Evolutionary conservation across 2,888 invertebrate genomes (phyloP), one percentile per base, ranked within the genome.

Genomic region (Cosmia pyralina): DNA sequence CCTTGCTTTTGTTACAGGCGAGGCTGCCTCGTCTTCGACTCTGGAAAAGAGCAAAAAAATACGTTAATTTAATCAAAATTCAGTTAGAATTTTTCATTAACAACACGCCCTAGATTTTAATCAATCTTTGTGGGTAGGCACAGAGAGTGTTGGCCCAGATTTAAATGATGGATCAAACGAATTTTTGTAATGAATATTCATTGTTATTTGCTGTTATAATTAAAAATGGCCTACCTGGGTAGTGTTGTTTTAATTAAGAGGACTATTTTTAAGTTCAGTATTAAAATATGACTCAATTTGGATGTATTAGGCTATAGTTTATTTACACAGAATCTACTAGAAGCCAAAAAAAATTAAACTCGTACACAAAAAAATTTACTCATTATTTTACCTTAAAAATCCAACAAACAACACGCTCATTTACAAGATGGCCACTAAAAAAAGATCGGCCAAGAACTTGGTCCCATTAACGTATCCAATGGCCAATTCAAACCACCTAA

Each of bases 1-100:
- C 96, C 94, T 95, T 88, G 92, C 90, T 89, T 95, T 94, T 72
- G 90, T 92, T 70, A 94, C 92, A 66, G 95, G 96, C 69, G 95
- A 95, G 69, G 93, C 89, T 67, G 93, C 93, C 72, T 93, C 95
- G 85, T 95, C 95, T 83, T 96, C 95, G 76, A 94, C 94, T 91
- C 96, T 96, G 95, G 53, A 85, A 90, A 85, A 89, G 90, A 89
- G 65, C 78, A 85, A 84, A 86, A 83, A 77, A 74, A 64, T n/a
- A 57, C n/a, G 67, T 82, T 71, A 81, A 70, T 75, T 79, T 62
- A 53, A 82, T 72, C 19, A 79, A 72, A 81, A 82, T 70, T 72
- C 38, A 63, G 66, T 78, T 68, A 79, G 69, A 59, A 48, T 75
- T 68, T 82, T 76, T 82, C 72, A 65, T 76, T 69, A 72, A 57